Percentiles rank a stretch among this genome's conserved stretches.
Conservation (phyloP, 2,888 invertebrate species). For the Catotricha subobsoleta region DNA sequence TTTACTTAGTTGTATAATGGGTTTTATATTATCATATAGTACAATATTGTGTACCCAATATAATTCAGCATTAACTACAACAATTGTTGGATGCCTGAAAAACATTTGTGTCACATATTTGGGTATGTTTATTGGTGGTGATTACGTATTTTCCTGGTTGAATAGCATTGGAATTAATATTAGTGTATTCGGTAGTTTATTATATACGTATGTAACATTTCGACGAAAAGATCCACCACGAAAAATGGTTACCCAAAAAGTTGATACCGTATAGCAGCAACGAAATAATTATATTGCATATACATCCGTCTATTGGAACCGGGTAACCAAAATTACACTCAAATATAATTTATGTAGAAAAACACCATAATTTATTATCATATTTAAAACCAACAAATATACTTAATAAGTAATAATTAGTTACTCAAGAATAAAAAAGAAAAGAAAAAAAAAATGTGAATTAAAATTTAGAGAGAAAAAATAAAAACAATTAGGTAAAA, state of each 20-base stretch:
- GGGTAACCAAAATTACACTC: too few relatives aligned
- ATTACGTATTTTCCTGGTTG: conserved; percentile 84
- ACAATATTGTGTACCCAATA: conserved; percentile 88
- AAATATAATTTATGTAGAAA: too few relatives aligned
- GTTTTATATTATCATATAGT: conserved; percentile 87
- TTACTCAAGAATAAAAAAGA: too few relatives aligned
- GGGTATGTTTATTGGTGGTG: conserved; percentile 96
- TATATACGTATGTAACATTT: conserved; percentile 78
- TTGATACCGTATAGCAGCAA: conserved; percentile 5
- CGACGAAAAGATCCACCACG: conserved; percentile 24
- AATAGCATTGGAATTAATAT: conserved; percentile 95
- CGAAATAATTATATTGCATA: too few relatives aligned
- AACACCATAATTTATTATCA: too few relatives aligned
- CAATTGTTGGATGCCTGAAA: conserved; percentile 94
- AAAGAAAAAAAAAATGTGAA: too few relatives aligned
- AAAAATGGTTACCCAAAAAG: conserved; percentile 9
- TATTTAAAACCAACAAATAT: too few relatives aligned
- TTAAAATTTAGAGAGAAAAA: too few relatives aligned
- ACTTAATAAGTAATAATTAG: too few relatives aligned
- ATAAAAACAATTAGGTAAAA: too few relatives aligned
- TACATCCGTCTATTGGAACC: too few relatives aligned
- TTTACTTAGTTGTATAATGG: conserved; percentile 83
- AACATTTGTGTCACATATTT: conserved; percentile 94
- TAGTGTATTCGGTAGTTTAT: conserved; percentile 69
- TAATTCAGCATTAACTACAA: conserved; percentile 97